Conservation (phyloP, 2,888 invertebrate species). For the Calliopum simillimum region DNA sequence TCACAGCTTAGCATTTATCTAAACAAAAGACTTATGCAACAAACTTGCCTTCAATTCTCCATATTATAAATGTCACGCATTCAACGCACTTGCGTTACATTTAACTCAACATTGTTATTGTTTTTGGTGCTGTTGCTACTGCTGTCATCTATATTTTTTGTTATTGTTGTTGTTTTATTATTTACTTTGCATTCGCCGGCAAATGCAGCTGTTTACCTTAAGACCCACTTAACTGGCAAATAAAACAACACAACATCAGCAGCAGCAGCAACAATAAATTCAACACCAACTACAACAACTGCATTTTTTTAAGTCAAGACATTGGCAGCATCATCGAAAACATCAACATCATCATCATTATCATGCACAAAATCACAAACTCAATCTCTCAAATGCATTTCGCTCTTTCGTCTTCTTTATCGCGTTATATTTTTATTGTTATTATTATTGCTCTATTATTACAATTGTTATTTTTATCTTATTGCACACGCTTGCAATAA, state of each 20-base stretch:
- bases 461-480: slow-evolving; percentile 8
- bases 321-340: neutral
- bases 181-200: slow-evolving; percentile 22
- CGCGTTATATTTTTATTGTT: slow-evolving; percentile 15
- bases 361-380: slow-evolving; percentile 12
- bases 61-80: too few relatives aligned
- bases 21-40: too few relatives aligned
- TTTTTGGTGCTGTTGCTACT: neutral
- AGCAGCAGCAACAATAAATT: slow-evolving; percentile 25
- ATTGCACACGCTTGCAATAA: neutral
- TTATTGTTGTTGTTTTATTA: slow-evolving; percentile 2
- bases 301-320: neutral
- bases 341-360: slow-evolving; percentile 17
- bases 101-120: neutral
- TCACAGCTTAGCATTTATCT: too few relatives aligned
- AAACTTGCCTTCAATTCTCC: too few relatives aligned
- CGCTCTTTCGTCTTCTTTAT: slow-evolving; percentile 19
- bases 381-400: neutral
- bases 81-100: neutral
- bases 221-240: slow-evolving; percentile 34
- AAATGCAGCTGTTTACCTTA: slow-evolving; percentile 22
- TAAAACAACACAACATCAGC: slow-evolving; percentile 37
- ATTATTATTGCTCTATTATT: slow-evolving; percentile 9
- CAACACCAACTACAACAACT: slow-evolving; percentile 35
- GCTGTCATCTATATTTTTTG: neutral